Evolutionary conservation across 2,888 invertebrate species (phyloP).

Genomic region (Stomorhina lunata): DNA sequence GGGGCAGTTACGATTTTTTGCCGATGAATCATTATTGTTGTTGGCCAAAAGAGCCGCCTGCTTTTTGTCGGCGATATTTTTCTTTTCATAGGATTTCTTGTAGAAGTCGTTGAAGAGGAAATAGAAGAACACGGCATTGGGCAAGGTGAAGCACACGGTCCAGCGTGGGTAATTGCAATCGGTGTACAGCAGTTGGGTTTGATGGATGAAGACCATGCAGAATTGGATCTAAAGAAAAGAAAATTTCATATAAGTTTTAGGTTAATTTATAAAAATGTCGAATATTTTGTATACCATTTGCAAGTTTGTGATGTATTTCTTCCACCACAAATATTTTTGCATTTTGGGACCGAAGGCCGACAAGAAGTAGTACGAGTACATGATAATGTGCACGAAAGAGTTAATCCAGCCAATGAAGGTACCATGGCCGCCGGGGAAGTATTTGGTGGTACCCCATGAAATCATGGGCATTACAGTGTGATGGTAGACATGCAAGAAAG

Average conservation of each 20-base stretch:
- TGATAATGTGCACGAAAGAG: conserved; percentile 96
- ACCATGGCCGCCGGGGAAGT: conserved; percentile 92
- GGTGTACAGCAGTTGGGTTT: conserved; percentile 89
- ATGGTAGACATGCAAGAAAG: conserved; percentile 95
- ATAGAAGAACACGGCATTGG: conserved; percentile 96
- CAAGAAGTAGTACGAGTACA: conserved; percentile 95
- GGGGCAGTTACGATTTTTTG: conserved; percentile 71
- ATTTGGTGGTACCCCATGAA: conserved; percentile 95
- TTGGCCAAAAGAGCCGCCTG: conserved; percentile 19
- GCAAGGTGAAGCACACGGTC: conserved; percentile 90
- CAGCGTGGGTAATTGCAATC: conserved; percentile 94
- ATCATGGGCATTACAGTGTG: conserved; percentile 97
- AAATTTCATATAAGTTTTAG: neutral
- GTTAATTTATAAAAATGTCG: no score
- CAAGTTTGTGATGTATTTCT: conserved; percentile 92
- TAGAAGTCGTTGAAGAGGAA: conserved; percentile 96
- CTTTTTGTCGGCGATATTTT: conserved; percentile 69
- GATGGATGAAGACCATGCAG: conserved; percentile 92
- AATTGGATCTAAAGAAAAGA: conserved; percentile 88
- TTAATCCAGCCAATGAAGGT: conserved; percentile 92
- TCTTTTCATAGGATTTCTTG: conserved; percentile 85
- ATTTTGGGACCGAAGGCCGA: conserved; percentile 93
- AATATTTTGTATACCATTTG: conserved; percentile 93
- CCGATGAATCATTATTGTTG: conserved; percentile 74
- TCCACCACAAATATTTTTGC: conserved; percentile 96